Base-by-base conservation (phyloP, 1,140 invertebrate species). In the Halesus radiatus region DNA sequence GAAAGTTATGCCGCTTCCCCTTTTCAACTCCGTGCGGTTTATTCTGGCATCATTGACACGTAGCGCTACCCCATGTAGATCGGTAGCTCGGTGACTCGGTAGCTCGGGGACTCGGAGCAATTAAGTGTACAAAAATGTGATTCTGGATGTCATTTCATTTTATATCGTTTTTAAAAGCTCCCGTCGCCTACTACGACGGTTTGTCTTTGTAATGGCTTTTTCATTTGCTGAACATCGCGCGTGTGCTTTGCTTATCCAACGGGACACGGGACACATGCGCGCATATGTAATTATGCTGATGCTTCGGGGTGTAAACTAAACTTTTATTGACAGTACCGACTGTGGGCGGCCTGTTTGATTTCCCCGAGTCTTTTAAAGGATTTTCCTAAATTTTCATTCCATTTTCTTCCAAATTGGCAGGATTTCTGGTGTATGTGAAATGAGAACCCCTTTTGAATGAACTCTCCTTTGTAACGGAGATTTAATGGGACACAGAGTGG, bases 61-160 rank as follows among this genome's bases (percentile, higher is more conserved):
- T 53, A 32, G 45, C 29, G 73, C n/a, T n/a, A n/a, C n/a, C n/a
- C n/a, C n/a, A n/a, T n/a, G n/a, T n/a, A n/a, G n/a, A n/a, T n/a
- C n/a, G 53, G 52, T n/a, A 23, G 22, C 29, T 45, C 54, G 22
- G 52, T 29, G 76, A 66, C 76, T 26, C 37, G 53, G 52, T n/a
- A 23, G 22, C 29, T 45, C 54, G 22, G 52, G 58, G 76, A 66
- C 76, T 26, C 37, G 29, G 18, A 50, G 18, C 76, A 77, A 77
- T 77, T 77, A 77, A 66, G 52, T 68, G 60, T 77, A 29, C 60
- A 50, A 77, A 77, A 77, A 77, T 45, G 37, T 68, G 37, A 26
- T 77, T 77, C 68, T 54, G 76, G 52, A n/a, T 64, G 62, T 62
- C 32, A 77, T 66, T 66, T 66, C 45, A 22, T 77, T 74, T 58